Conservation (phyloP, 2,797 vertebrate genomes). For the Phrynocephalus forsythii region DNA sequence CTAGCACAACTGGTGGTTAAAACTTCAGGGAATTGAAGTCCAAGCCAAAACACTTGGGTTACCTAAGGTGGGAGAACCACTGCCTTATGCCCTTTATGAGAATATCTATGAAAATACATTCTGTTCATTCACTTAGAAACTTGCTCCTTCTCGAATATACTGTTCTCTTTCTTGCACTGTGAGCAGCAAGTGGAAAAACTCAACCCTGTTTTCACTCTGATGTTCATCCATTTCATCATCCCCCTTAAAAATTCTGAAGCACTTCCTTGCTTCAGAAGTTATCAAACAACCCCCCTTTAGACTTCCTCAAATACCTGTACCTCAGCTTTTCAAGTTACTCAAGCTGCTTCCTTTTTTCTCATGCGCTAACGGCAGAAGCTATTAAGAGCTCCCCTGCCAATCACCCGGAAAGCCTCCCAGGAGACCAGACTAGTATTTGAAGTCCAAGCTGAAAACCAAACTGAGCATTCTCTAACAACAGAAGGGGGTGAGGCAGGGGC, state of each 20-base stretch:
- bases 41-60: no score
- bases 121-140: background rate
- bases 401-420: constrained; percentile 57
- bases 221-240: constrained; percentile 31
- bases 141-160: background rate
- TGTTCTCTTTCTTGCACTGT: background rate
- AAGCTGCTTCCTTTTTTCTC: constrained; percentile 64
- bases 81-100: background rate
- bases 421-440: constrained; percentile 58
- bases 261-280: constrained; percentile 42
- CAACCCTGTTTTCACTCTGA: constrained; percentile 10
- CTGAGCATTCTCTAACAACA: constrained; percentile 32
- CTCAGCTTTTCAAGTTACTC: constrained; percentile 66
- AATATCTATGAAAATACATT: background rate
- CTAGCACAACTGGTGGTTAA: no score
- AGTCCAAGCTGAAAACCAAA: constrained; percentile 44
- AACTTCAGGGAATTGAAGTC: no score
- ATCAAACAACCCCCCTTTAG: constrained; percentile 62
- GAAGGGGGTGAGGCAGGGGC: constrained; percentile 32
- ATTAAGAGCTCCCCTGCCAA: constrained; percentile 63
- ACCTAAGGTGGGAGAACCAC: no score
- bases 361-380: constrained; percentile 58
- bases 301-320: constrained; percentile 62
- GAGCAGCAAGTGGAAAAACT: constrained; percentile 21
- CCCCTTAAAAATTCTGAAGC: constrained; percentile 55